Evolutionary conservation across 2,888 invertebrate species (phyloP), one percentile per base, ranked within the genome.

Genomic region (Watsonalla binaria): DNA sequence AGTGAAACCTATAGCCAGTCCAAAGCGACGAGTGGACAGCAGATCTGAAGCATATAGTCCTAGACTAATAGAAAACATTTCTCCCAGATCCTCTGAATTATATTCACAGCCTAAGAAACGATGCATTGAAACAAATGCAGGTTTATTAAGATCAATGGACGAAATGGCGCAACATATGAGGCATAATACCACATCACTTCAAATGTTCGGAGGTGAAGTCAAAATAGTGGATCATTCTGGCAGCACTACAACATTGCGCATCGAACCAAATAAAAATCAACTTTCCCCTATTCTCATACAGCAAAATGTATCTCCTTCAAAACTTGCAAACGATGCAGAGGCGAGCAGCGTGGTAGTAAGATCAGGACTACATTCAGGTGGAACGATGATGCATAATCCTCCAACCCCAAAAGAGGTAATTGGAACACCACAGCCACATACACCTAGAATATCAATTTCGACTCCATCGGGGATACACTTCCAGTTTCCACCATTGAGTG

Each of bases 281-380:
- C 78, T 92, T 53, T 92, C 93, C 6, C 94, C 94, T 34, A 89
- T 92, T 60, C 69, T 90, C 63, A 86, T 90, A 62, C 91, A 90
- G 52, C 89, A 87, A 70, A 89, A 82, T 63, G 78, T 90, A 65
- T 87, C 89, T 45, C 90, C 92, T 51, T 90, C 90, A 49, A 86
- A 85, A 75, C 74, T 84, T 51, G 69, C 63, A 13, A 83, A 76
- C 62, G 90, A 89, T 52, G 72, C 79, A 15, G 93, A 94, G 75
- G 92, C 93, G 13, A 93, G 94, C 57, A 93, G 93, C 54, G 93
- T 96, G 59, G 95, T 97, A 58, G 95, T 97, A 15, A 94, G 96
- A 68, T 96, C 96, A 0, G 95, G 95, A 0, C 84, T 97, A 54
- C 94, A 96, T 72, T 96, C 96, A 0, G 97, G 97, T 35, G 96